Evolutionary conservation across 2,113 vertebrate genomes (phyloP).

Genomic region (Oryzias curvinotus): DNA sequence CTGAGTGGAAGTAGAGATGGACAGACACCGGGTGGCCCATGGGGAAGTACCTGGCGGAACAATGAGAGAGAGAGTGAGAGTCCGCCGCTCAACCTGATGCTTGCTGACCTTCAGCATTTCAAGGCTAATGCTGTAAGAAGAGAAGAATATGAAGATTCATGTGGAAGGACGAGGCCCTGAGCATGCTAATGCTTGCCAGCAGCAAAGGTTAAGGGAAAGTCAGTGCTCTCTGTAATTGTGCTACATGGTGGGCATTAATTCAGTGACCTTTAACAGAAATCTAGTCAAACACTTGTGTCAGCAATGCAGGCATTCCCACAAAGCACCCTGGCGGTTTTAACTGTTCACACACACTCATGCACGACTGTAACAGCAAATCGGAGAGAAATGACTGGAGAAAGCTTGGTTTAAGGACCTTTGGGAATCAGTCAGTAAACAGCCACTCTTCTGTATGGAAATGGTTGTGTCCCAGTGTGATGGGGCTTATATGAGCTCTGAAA

Average conservation of each 20-base stretch:
- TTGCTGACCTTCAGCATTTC: conserved; percentile 25
- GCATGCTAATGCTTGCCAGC: conserved; percentile 45
- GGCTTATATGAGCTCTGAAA: no score
- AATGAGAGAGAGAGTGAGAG: conserved; percentile 18
- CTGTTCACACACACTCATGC: background rate
- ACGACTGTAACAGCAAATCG: conserved; percentile 2
- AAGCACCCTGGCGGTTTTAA: background rate
- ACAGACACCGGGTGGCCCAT: conserved; percentile 94
- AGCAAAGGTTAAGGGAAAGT: conserved; percentile 45
- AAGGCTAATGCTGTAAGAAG: conserved; percentile 35
- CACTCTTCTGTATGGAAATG: no score
- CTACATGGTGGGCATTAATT: conserved; percentile 52
- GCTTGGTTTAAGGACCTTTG: background rate
- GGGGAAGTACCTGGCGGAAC: conserved; percentile 86
- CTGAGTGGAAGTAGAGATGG: conserved; percentile 95
- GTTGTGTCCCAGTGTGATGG: no score
- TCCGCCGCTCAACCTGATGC: conserved; percentile 44
- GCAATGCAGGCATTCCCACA: conserved; percentile 28
- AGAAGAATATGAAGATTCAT: conserved; percentile 45
- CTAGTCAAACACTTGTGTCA: conserved; percentile 38
- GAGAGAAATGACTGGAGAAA: conserved; percentile 9
- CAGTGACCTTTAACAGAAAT: conserved; percentile 59
- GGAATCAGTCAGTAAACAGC: no score
- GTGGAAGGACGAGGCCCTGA: conserved; percentile 23
- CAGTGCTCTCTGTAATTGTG: conserved; percentile 48